Evolutionary conservation across 2,888 invertebrate genomes (phyloP), one percentile per base, ranked within the genome.

Genomic region (Stenodema calcarata): DNA sequence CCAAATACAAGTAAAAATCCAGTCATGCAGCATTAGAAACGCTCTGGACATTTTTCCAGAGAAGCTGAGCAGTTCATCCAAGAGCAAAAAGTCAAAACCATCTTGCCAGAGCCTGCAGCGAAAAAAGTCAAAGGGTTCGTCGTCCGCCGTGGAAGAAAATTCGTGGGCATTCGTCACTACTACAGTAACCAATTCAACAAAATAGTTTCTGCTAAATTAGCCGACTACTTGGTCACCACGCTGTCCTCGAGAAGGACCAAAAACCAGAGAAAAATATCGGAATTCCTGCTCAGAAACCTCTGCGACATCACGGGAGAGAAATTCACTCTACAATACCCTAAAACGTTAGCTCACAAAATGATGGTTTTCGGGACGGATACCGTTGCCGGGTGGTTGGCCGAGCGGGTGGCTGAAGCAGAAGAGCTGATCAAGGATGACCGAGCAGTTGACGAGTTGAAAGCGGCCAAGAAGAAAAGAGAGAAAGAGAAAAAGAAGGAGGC

Each of bases 151-250:
- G 28, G 42, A 9, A 78, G 42, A 62, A 79, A 78, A 41, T 76
- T 79, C 27, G 0, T 81, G 1, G 87, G 88, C 18, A 82, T 88
- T 0, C 81, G 88, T 73, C 83, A 86, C 35, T 83, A 87, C 27
- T 89, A 88, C 88, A 54, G 88, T 2, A 87, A 87, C 85, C 87
- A 88, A 79, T 89, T 89, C 69, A 85, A 86, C 18, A 79, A 85
- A 47, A 82, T 88, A 35, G 75, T 88, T 41, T 62, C 87, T 27
- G 83, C 78, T 62, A 89, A 88, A 86, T 81, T 88, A 2, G 84
- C 87, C 42, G 88, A 88, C 50, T 89, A 89, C 62, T 80, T 89
- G 27, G 86, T 88, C 1, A 85, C 81, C 27, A 62, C 88, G 82
- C n/a, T 88, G 27, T 85, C 87, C 14, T 50, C 81, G 0, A 81